These are phyloP conservation scores for Antheraea yamamai DNA, from an alignment of 2,888 invertebrate genomes.

Conservation along the genomic window DNA sequence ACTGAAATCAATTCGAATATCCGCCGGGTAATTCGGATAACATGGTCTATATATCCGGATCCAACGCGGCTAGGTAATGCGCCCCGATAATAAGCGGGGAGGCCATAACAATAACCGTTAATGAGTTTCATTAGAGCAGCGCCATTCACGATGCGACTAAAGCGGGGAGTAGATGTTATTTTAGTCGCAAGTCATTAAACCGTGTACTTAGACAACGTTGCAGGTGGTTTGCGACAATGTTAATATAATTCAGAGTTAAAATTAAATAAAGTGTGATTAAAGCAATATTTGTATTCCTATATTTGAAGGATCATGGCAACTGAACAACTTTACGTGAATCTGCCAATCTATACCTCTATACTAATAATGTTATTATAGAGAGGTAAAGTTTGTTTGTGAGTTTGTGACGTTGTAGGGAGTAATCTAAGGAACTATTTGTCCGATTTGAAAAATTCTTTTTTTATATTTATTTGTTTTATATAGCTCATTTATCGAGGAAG, in stretches of 20 bases:
- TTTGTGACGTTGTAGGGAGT: too few species aligned
- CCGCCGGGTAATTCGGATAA: constrained; percentile 16
- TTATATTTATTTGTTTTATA: too few species aligned
- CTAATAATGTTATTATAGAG: too few species aligned
- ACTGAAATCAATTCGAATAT: constrained; percentile 31
- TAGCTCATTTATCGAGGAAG: too few species aligned
- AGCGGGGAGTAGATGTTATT: constrained; percentile 11
- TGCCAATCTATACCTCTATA: too few species aligned
- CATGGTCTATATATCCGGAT: constrained; percentile 31
- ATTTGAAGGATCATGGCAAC: too few species aligned
- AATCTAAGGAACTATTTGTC: too few species aligned
- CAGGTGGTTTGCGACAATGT: neutral
- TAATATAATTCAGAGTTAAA: neutral
- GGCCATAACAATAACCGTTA: constrained; percentile 50
- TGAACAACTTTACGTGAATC: too few species aligned
- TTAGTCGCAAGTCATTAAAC: constrained; percentile 5
- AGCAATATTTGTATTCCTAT: neutral
- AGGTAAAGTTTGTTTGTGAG: too few species aligned
- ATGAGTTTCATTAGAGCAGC: constrained; percentile 47
- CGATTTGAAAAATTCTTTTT: too few species aligned
- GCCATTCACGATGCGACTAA: constrained; percentile 27
- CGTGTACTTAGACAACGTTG: neutral
- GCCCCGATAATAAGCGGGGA: constrained; percentile 42
- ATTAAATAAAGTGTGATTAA: neutral
- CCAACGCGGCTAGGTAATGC: constrained; percentile 34